Percentiles rank a stretch among this genome's conserved stretches.
Conservation (phyloP, 2,113 vertebrate genomes). For the Hyperopisus bebe region DNA sequence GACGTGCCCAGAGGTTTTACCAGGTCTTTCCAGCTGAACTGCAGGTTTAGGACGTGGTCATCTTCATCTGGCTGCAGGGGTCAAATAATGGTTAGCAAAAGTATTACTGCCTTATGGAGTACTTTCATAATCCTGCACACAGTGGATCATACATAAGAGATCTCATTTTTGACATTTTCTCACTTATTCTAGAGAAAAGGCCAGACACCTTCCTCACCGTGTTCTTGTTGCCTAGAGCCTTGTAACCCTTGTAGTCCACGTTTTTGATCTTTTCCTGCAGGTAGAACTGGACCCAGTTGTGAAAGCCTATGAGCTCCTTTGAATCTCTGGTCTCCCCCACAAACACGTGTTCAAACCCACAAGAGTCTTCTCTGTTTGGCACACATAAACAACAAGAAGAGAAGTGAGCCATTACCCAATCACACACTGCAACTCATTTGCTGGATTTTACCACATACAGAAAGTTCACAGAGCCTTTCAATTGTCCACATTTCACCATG, state of each 20-base stretch:
- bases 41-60: constrained; percentile 75
- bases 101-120: not conserved
- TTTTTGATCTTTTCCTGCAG: constrained; percentile 69
- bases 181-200: no score
- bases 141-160: not conserved
- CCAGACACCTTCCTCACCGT: constrained; percentile 24
- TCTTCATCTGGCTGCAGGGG: constrained; percentile 66
- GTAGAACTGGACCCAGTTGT: constrained; percentile 85
- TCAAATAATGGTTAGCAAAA: not conserved
- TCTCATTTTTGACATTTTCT: not conserved
- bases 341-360: constrained; percentile 82
- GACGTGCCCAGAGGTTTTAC: constrained; percentile 69
- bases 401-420: not conserved
- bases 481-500: not conserved
- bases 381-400: not conserved
- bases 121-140: not conserved
- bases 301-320: constrained; percentile 68
- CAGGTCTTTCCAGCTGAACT: constrained; percentile 77
- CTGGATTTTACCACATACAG: not conserved
- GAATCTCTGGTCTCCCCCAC: constrained; percentile 70
- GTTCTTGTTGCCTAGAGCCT: constrained; percentile 58
- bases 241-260: constrained; percentile 76
- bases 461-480: not conserved
- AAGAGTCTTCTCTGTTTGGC: constrained; percentile 66
- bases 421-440: not conserved